Conservation (phyloP, 2,113 vertebrate species). For the Corythornis madagascariensis region DNA sequence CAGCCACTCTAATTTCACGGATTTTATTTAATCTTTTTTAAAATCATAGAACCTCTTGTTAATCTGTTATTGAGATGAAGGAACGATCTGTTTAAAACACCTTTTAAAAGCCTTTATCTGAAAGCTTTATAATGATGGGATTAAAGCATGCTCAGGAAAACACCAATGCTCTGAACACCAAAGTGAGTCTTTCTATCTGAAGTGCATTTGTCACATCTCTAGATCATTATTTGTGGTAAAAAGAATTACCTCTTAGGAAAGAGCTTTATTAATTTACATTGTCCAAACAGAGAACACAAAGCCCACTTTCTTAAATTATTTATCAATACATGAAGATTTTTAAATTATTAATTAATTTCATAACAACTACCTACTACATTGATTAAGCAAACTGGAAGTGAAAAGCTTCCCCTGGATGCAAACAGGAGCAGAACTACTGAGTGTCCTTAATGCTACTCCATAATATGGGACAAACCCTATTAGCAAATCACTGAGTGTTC, state of each 20-base stretch:
- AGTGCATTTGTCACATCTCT: background rate
- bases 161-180: background rate
- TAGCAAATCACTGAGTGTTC: background rate
- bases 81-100: background rate
- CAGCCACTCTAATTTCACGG: background rate
- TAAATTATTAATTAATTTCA: conserved; percentile 23
- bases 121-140: background rate
- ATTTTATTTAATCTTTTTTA: background rate
- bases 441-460: background rate
- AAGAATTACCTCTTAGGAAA: background rate
- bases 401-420: background rate
- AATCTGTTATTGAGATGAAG: background rate
- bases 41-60: background rate
- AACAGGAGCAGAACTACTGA: background rate
- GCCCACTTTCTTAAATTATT: conserved; percentile 1
- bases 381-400: background rate
- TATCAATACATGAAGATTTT: background rate
- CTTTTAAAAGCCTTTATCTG: background rate
- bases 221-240: background rate
- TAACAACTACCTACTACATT: background rate
- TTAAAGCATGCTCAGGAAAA: background rate
- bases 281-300: background rate
- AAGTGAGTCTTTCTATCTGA: background rate
- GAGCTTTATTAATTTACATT: background rate
- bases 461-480: background rate